Conservation (phyloP, 2,797 vertebrate genomes). For the Varecia variegata region DNA sequence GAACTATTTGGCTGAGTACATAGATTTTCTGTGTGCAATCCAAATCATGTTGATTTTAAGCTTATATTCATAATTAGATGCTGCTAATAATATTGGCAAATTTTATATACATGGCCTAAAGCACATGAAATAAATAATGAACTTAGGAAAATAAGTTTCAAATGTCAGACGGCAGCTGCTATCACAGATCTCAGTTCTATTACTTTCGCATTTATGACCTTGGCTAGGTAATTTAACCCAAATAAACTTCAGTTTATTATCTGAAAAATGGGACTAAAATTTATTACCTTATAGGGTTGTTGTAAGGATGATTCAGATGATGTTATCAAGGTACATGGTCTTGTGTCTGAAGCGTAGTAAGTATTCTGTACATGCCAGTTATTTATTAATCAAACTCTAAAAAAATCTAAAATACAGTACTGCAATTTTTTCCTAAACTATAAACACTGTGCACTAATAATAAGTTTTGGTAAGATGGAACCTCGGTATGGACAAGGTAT, state of each 20-base stretch:
- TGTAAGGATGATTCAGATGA: not conserved
- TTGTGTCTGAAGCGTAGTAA: not conserved
- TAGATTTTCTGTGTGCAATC: slow-evolving; percentile 27
- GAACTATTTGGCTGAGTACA: slow-evolving; percentile 60
- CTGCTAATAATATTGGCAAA: slow-evolving; percentile 20
- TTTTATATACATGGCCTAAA: not conserved
- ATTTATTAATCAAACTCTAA: slow-evolving; percentile 37
- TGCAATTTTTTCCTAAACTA: not conserved
- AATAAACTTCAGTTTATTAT: not conserved
- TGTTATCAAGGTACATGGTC: not conserved
- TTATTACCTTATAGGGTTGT: not conserved
- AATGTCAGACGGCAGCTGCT: not conserved
- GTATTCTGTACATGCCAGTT: not conserved
- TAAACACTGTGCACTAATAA: not conserved
- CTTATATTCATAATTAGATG: slow-evolving; percentile 50
- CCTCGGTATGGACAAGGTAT: not conserved
- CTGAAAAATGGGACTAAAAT: not conserved
- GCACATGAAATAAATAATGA: slow-evolving; percentile 16
- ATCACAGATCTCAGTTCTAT: not conserved
- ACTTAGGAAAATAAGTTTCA: slow-evolving; percentile 35
- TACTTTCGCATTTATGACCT: not conserved
- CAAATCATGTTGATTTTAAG: slow-evolving; percentile 34
- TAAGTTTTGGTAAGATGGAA: not conserved
- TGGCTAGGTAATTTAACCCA: not conserved
- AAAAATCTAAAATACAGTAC: not conserved